Evolutionary conservation across 2,797 vertebrate genomes (phyloP).

Genomic region (Gambusia yucatana): DNA sequence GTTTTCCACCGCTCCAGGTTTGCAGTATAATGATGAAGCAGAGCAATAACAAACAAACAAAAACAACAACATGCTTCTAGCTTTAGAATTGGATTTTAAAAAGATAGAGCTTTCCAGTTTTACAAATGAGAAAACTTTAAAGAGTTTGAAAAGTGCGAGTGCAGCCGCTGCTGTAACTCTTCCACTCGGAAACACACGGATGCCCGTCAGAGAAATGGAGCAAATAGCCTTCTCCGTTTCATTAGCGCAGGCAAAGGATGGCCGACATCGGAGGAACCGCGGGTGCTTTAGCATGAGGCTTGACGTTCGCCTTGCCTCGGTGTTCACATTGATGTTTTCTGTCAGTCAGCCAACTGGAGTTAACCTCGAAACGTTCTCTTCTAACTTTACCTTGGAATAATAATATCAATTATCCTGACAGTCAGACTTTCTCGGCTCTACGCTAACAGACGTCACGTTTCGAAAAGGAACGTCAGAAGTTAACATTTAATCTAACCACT

Average conservation of each 20-base stretch:
- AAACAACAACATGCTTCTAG: constrained; percentile 3
- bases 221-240: constrained; percentile 24
- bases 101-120: constrained; percentile 40
- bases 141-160: constrained; percentile 15
- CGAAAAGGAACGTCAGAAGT: neutral
- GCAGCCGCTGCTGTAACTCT: constrained; percentile 21
- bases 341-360: neutral
- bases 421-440: neutral
- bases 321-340: neutral
- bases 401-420: neutral
- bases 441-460: neutral
- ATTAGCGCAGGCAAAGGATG: neutral
- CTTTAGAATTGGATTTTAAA: constrained; percentile 21
- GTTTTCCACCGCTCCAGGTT: neutral
- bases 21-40: constrained; percentile 17
- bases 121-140: constrained; percentile 25
- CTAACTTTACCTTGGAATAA: neutral
- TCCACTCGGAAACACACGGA: constrained; percentile 23
- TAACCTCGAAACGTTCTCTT: neutral
- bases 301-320: neutral
- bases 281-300: neutral
- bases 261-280: neutral
- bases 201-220: constrained; percentile 19
- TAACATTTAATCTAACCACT: neutral
- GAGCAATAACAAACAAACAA: neutral